These are phyloP conservation scores for Nowickia ferox DNA, from an alignment of 2,888 invertebrate genomes.

Conservation along the genomic window DNA sequence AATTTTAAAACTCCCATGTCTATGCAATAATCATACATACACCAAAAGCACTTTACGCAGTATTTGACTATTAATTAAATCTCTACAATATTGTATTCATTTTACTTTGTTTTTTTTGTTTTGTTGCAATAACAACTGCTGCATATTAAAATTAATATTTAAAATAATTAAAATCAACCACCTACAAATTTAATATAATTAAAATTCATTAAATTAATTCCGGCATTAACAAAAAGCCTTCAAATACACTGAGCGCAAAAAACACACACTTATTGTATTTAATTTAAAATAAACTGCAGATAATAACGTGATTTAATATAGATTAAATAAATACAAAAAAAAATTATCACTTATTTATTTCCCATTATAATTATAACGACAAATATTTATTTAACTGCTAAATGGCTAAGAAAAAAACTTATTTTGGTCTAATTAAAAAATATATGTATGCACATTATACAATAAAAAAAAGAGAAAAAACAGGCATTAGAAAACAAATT, in stretches of 20 bases:
- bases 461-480: background rate
- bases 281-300: conserved; percentile 44
- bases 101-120: background rate
- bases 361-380: background rate
- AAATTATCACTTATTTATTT: conserved; percentile 9
- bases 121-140: conserved; percentile 26
- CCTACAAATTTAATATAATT: conserved; percentile 53
- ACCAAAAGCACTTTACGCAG: conserved; percentile 22
- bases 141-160: conserved; percentile 46
- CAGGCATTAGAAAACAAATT: no score
- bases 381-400: conserved; percentile 4
- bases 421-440: conserved; percentile 39
- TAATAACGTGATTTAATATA: conserved; percentile 61
- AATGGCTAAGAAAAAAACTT: conserved; percentile 11
- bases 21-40: background rate
- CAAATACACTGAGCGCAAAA: background rate
- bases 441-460: background rate
- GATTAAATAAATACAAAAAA: conserved; percentile 58
- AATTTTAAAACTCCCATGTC: background rate
- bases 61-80: conserved; percentile 34
- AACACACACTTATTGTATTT: conserved; percentile 17
- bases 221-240: conserved; percentile 18
- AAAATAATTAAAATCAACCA: conserved; percentile 62
- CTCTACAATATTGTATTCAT: background rate
- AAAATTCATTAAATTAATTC: conserved; percentile 54